Evolutionary conservation across 2,113 vertebrate species (phyloP).

Genomic region (Chiloscyllium plagiosum): DNA sequence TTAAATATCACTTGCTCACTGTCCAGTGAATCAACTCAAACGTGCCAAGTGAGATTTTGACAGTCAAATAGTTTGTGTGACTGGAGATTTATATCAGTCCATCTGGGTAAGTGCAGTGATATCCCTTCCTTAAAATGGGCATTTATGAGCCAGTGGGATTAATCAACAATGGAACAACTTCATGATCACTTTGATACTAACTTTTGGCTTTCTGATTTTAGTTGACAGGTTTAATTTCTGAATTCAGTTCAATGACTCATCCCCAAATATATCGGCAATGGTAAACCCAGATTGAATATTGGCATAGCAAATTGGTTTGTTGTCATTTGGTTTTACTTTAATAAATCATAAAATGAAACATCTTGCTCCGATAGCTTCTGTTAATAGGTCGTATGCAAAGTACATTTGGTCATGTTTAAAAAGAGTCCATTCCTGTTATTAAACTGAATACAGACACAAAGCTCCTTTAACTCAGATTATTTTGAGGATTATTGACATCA

Average conservation of each 20-base stretch:
- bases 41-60: not conserved
- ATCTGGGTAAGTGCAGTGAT: no score
- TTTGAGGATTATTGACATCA: not conserved
- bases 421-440: not conserved
- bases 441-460: not conserved
- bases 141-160: not conserved
- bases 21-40: not conserved
- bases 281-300: not conserved
- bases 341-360: no score
- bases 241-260: not conserved
- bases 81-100: no score
- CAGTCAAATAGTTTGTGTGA: no score
- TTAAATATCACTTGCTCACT: not conserved
- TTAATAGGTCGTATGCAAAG: not conserved
- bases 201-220: not conserved
- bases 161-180: no score
- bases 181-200: no score
- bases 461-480: not conserved
- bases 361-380: not conserved
- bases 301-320: not conserved
- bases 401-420: not conserved
- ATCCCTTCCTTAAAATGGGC: not conserved
- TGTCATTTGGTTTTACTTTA: not conserved
- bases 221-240: not conserved
- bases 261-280: not conserved